Evolutionary conservation across 2,888 invertebrate genomes (phyloP).

Genomic region (Scaptomyza reducta): DNA sequence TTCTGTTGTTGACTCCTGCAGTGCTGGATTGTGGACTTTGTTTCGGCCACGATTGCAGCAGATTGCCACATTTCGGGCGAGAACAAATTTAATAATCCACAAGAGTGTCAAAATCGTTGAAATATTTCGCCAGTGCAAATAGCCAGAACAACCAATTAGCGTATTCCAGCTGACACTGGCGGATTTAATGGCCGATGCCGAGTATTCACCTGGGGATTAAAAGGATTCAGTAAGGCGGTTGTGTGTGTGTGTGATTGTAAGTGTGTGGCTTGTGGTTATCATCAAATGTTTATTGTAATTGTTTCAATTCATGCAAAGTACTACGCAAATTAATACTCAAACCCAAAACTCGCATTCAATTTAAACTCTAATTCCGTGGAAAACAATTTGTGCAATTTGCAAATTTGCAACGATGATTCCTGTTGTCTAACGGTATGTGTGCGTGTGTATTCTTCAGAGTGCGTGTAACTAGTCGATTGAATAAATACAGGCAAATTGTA

Average conservation of each 20-base stretch:
- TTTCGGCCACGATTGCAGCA: conserved; percentile 48
- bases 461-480: conserved; percentile 42
- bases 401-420: conserved; percentile 1
- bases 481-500: conserved; percentile 61
- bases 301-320: conserved; percentile 5
- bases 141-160: conserved; percentile 72
- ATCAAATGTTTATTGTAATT: conserved; percentile 14
- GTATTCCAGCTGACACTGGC: conserved; percentile 72
- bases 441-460: neutral
- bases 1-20: conserved; percentile 28
- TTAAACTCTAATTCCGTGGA: conserved; percentile 30
- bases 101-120: conserved; percentile 68
- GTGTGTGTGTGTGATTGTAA: neutral
- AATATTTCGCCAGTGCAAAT: conserved; percentile 63
- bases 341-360: conserved; percentile 29
- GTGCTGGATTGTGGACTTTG: conserved; percentile 55
- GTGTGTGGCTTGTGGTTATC: conserved; percentile 17
- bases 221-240: conserved; percentile 8
- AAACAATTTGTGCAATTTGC: conserved; percentile 24
- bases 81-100: conserved; percentile 78
- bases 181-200: conserved; percentile 84
- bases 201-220: conserved; percentile 82
- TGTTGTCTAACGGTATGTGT: neutral
- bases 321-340: conserved; percentile 6
- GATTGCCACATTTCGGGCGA: conserved; percentile 59